Base-by-base conservation (phyloP, 1,140 invertebrate species). In the Thrips palmi region DNA sequence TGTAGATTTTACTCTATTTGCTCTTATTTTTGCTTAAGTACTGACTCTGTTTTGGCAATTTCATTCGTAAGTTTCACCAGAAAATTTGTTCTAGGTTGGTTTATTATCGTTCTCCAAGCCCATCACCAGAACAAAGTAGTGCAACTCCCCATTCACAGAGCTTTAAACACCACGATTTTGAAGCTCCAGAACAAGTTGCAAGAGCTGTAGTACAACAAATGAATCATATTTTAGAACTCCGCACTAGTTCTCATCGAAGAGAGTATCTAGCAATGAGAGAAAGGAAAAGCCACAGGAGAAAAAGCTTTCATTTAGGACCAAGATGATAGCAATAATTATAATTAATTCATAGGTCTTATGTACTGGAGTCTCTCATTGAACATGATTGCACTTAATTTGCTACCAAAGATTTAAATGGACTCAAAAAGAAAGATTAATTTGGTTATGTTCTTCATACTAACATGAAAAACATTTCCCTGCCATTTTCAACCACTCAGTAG, bases 161-260 rank as follows among this genome's bases (percentile, higher is more conserved):
- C 59, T 88, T 83, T 49, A 86, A 88, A 56, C 73, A 77, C 51
- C 77, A 85, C 40, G 80, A 88, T 52, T 89, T 91, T 53, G 85
- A 91, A 59, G 70, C 76, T 15, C 80, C 87, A 42, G 62, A 70
- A 11, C 59, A 63, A 7, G 71, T 66, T 2, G 80, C 80, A 6
- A 68, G 75, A 46, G 78, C 83, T 57, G 87, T 92, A 20, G 76
- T 87, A 3, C 70, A 76, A 38, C 91, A 89, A 64, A 67, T 91
- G 2, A 87, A 83, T 57, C 71, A 82, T 39, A 89, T 91, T 42
- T 53, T 93, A 37, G 78, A 89, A 47, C 60, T 89, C 41, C 63
- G 77, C 40, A 44, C 40, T 8, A 77, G 76, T 17, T 85, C 78
- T 54, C 62, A 66, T 4, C 73, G 74, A 30, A 62, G 83, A 23